phyloP scores from a whole-genome alignment of 2,797 vertebrate species.

The Chromis chromis region DNA sequence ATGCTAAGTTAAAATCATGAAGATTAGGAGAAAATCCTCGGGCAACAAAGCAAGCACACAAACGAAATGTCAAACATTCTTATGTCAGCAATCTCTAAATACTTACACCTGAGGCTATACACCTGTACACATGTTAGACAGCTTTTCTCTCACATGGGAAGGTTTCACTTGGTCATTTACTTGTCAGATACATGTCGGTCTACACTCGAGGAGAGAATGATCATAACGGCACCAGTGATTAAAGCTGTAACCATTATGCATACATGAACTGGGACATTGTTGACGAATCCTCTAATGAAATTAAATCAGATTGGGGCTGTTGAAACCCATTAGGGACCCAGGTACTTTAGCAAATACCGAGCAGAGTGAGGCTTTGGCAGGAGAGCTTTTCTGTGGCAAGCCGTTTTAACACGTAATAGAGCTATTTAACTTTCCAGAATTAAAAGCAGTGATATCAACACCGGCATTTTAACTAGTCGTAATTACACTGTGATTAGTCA shows the following conservation, averaged over 20 bases:
- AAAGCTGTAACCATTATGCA: background rate
- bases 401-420: too few species aligned
- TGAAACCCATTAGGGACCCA: background rate
- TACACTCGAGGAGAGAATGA: background rate
- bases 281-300: background rate
- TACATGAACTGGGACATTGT: background rate
- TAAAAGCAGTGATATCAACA: too few species aligned
- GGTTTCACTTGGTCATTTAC: background rate
- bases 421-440: too few species aligned
- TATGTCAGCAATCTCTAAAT: too few species aligned
- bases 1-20: background rate
- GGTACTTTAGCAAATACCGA: background rate
- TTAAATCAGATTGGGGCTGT: background rate
- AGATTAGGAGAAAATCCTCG: slow-evolving; percentile 17
- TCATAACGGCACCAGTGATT: slow-evolving; percentile 6
- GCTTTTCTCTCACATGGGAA: background rate
- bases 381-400: background rate
- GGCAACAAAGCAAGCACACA: background rate
- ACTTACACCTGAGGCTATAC: too few species aligned
- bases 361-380: background rate
- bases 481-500: too few species aligned
- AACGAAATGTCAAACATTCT: background rate
- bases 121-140: too few species aligned
- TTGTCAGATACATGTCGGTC: background rate
- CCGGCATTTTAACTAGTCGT: too few species aligned